Evolutionary conservation across 2,888 invertebrate species (phyloP).

Genomic region (Drosophila mulleri): DNA sequence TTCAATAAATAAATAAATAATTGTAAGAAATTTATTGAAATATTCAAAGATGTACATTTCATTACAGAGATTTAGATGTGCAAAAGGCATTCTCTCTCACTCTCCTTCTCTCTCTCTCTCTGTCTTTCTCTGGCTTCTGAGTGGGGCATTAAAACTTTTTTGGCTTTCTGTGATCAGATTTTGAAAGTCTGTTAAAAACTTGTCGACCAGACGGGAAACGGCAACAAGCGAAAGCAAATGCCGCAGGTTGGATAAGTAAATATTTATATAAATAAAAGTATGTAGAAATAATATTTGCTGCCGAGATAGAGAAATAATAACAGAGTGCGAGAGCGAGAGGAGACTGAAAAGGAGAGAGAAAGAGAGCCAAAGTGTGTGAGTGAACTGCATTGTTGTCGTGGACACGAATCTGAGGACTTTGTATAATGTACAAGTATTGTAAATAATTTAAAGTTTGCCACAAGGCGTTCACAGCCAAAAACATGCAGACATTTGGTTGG

Average conservation of each 20-base stretch:
- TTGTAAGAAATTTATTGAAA: neutral
- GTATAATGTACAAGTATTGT: constrained; percentile 59
- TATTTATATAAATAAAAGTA: constrained; percentile 9
- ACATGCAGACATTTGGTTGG: constrained; percentile 66
- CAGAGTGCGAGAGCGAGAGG: neutral
- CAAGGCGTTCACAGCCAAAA: constrained; percentile 49
- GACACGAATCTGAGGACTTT: constrained; percentile 50
- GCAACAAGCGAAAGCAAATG: constrained; percentile 21
- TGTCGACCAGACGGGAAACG: constrained; percentile 7
- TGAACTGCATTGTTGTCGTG: constrained; percentile 47
- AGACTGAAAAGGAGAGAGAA: neutral
- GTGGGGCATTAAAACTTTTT: constrained; percentile 26
- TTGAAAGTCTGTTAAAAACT: constrained; percentile 13
- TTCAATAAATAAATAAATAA: neutral
- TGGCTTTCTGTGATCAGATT: constrained; percentile 8
- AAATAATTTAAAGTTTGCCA: constrained; percentile 73
- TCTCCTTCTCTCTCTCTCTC: neutral
- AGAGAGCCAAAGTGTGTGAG: neutral
- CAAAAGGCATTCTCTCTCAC: neutral
- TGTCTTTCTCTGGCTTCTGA: neutral
- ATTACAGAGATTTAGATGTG: neutral
- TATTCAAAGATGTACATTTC: neutral
- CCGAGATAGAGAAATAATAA: constrained; percentile 6
- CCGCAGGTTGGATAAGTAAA: constrained; percentile 26
- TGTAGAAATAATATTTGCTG: constrained; percentile 31